A percentile compares a stretch with the other conserved stretches of the same genome.
These are phyloP conservation scores for Dermochelys coriacea DNA, from an alignment of 2,797 vertebrate species.

Conservation along the genomic window DNA sequence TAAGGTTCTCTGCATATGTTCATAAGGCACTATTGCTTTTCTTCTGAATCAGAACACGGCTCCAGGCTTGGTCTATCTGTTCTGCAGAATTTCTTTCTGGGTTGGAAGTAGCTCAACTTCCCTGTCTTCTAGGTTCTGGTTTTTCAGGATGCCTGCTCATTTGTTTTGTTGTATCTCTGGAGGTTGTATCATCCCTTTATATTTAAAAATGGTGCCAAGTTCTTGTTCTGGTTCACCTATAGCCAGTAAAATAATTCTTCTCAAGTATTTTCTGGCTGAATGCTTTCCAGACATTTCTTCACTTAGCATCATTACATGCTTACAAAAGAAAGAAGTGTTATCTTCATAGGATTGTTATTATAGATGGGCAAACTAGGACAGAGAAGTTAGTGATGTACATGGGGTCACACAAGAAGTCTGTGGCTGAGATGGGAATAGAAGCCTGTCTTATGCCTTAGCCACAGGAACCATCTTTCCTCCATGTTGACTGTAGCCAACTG, in stretches of 20 bases:
- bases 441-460: background rate
- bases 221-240: background rate
- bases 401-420: background rate
- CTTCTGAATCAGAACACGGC: background rate
- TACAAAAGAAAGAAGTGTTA: background rate
- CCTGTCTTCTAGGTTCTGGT: background rate
- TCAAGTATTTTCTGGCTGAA: background rate
- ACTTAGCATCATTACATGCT: constrained; percentile 17
- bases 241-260: background rate
- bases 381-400: constrained; percentile 10
- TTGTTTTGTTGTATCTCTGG: background rate
- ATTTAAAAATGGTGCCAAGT: background rate
- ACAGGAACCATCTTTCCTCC: constrained; percentile 16
- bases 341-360: background rate
- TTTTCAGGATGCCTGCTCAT: fast-evolving
- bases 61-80: background rate
- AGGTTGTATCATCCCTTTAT: background rate
- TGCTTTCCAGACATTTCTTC: constrained; percentile 1
- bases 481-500: background rate
- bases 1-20: background rate
- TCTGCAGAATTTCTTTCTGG: fast-evolving
- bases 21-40: background rate
- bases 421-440: constrained; percentile 16
- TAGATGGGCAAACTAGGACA: constrained; percentile 3
- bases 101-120: background rate